These are phyloP conservation scores for Ambastaia sidthimunki DNA, from an alignment of 2,797 vertebrate genomes.

Conservation along the genomic window DNA sequence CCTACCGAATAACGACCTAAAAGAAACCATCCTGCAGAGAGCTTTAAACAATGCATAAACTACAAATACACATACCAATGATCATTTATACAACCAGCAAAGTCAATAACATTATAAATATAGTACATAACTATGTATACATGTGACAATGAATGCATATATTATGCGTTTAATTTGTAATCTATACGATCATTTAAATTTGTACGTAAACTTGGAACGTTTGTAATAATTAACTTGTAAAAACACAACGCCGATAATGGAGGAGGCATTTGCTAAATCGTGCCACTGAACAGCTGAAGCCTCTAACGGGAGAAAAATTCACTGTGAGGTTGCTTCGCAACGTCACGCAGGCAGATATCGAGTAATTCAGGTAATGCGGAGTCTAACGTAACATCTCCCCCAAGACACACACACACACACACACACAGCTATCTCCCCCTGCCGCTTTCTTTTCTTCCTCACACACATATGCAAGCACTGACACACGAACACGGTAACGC, in stretches of 20 bases:
- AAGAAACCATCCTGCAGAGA: conserved; percentile 15
- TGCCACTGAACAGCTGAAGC: conserved; percentile 35
- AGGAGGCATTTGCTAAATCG: conserved; percentile 27
- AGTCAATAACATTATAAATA: background rate
- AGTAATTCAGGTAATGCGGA: conserved; percentile 72
- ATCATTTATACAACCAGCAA: background rate
- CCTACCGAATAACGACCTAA: conserved; percentile 53
- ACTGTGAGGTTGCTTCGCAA: conserved; percentile 52
- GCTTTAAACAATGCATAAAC: conserved; percentile 17
- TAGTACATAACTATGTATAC: background rate
- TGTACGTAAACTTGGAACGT: background rate
- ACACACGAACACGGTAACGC: conserved; percentile 25
- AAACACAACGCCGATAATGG: conserved; percentile 11
- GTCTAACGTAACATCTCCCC: conserved; percentile 62
- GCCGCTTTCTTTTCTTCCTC: conserved; percentile 63
- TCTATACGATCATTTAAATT: background rate
- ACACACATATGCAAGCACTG: conserved; percentile 51
- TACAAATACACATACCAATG: background rate
- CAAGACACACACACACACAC: conserved; percentile 63
- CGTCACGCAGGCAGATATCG: conserved; percentile 62
- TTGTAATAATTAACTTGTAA: conserved; percentile 32
- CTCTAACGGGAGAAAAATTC: conserved; percentile 28
- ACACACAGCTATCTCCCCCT: conserved; percentile 59
- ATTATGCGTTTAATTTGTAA: background rate
- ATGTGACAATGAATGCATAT: background rate